A percentile compares a stretch with the other conserved stretches of the same genome.
These are phyloP conservation scores for Heliconius himera DNA, from an alignment of 1,140 invertebrate species.

Conservation along the genomic window DNA sequence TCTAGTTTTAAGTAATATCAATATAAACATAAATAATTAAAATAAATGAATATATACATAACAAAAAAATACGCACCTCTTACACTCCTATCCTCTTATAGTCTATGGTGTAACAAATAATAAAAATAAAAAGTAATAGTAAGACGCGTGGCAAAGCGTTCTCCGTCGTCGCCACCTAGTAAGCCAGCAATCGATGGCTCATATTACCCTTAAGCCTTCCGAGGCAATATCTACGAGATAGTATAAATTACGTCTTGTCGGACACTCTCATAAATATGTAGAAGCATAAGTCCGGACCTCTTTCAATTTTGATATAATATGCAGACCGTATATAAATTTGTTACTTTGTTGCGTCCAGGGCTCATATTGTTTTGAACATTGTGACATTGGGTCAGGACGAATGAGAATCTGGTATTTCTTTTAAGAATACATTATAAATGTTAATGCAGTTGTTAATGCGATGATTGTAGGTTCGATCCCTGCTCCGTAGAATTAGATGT, in stretches of 20 bases:
- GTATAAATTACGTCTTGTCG: conserved; percentile 53
- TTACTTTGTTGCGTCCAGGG: conserved; percentile 7
- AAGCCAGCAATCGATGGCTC: conserved; percentile 39
- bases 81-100: no score
- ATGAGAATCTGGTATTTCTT: not conserved
- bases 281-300: conserved; percentile 42
- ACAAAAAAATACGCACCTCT: no score
- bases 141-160: not conserved
- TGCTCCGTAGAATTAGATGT: no score
- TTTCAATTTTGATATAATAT: conserved; percentile 49
- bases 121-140: no score
- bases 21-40: no score
- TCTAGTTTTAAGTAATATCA: no score
- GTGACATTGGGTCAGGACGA: not conserved
- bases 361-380: conserved; percentile 24
- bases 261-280: conserved; percentile 56
- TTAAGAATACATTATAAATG: not conserved
- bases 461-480: no score
- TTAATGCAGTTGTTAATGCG: not conserved
- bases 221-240: conserved; percentile 51
- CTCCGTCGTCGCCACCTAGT: not conserved
- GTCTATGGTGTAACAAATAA: no score
- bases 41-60: no score
- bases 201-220: conserved; percentile 43
- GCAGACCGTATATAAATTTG: conserved; percentile 39